phyloP scores from a whole-genome alignment of 2,113 vertebrate species.

The Pterophyllum scalare region DNA sequence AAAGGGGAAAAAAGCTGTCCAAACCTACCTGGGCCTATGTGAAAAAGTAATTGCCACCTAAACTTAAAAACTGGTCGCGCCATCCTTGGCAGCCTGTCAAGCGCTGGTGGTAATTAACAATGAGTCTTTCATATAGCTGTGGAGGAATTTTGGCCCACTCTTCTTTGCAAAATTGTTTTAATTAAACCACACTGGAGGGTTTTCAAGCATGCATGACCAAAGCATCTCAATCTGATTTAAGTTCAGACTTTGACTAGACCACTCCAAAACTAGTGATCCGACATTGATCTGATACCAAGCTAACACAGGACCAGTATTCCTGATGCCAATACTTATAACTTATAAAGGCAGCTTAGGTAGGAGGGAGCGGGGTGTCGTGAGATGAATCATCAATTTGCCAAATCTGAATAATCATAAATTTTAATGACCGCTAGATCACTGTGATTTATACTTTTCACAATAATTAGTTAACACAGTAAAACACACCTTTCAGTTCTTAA shows the following conservation, averaged over 20 bases:
- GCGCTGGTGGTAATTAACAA: not conserved
- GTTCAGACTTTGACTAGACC: not conserved
- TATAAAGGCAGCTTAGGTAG: too few relatives aligned
- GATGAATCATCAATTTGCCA: too few relatives aligned
- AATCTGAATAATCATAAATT: too few relatives aligned
- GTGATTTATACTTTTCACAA: too few relatives aligned
- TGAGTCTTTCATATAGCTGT: not conserved
- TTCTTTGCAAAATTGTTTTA: not conserved
- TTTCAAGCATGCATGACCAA: not conserved
- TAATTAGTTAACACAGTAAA: too few relatives aligned
- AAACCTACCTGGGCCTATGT: not conserved
- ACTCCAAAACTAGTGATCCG: not conserved
- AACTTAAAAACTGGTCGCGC: not conserved
- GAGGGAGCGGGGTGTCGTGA: too few relatives aligned
- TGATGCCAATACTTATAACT: too few relatives aligned
- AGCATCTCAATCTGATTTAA: not conserved
- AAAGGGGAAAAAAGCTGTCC: not conserved
- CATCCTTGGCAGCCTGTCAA: not conserved
- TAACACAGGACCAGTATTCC: too few relatives aligned
- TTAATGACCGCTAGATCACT: too few relatives aligned
- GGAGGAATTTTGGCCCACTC: not conserved
- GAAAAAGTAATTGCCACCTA: not conserved
- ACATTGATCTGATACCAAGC: too few relatives aligned
- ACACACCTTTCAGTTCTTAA: too few relatives aligned
- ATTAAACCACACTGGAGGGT: not conserved